Base-by-base conservation (phyloP, 2,888 invertebrate genomes). In the Hyposoter didymator region DNA sequence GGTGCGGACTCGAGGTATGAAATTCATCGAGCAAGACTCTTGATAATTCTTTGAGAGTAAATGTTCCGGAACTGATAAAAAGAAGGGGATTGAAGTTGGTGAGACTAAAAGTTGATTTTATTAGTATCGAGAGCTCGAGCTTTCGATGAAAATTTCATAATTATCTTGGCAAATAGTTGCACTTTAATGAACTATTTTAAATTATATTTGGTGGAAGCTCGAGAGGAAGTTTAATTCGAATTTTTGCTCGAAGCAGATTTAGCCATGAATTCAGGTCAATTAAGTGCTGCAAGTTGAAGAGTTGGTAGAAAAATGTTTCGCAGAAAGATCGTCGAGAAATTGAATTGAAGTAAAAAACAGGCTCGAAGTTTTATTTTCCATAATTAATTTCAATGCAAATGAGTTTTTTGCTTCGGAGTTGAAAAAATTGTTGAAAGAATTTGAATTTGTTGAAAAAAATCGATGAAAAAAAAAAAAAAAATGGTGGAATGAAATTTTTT, bases 1-100 rank as follows among this genome's bases (percentile, higher is more conserved):
- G 17, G 47, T 45, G 28, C 72, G 78, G 22, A 69, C 35, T 75
- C 43, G 66, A 62, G 72, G 75, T 74, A 74, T 83, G 75, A 80
- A 76, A 66, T 74, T 74, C 64, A 67, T 62, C 79, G 79, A 22
- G 39, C 19, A 49, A 75, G 70, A 72, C 47, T 52, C 80, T 66
- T 55, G 52, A 66, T 82, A 43, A 39, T 70, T 72, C 62, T 76
- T 76, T n/a, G 49, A 5, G 67, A 28, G 43, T 67, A 55, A 78
- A 78, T 55, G 74, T 55, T 19, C 49, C n/a, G 43, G 22, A 80
- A 64, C 80, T 12, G 28, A 43, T 52, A 74, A 7, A 45, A 78
- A 28, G 4, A 28, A 45, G 52, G 49, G 43, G 52, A 69, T 28
- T 69, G 19, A 45, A 43, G 43, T 28, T 39, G 4, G 19, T 2